phyloP scores from a whole-genome alignment of 1,140 invertebrate genomes.

The Brachionus rubens region DNA sequence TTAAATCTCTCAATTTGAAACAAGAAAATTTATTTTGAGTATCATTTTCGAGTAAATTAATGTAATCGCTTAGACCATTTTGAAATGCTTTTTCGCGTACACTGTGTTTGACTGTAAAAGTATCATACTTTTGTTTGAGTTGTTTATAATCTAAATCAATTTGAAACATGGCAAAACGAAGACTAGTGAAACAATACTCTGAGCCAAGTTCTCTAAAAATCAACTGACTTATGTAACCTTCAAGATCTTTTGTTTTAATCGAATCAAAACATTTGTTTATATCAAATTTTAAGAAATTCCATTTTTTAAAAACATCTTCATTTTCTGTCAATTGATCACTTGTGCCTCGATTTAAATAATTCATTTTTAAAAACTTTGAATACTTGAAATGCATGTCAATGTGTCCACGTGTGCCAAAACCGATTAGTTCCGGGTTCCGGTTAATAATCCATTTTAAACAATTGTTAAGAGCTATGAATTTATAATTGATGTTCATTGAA shows the following conservation, averaged over 20 bases:
- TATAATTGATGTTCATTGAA: not conserved
- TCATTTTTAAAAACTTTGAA: conserved; percentile 21
- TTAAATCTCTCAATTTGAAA: conserved; percentile 3
- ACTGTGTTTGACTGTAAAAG: not conserved
- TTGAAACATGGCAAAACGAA: conserved; percentile 14
- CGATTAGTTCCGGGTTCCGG: not conserved
- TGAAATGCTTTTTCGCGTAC: not conserved
- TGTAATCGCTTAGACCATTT: conserved; percentile 23
- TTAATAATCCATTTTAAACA: conserved; percentile 38
- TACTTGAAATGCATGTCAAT: conserved; percentile 29
- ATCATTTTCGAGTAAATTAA: conserved; percentile 14
- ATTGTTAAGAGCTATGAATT: conserved; percentile 30
- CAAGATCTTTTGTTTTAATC: conserved; percentile 23
- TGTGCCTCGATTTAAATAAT: conserved; percentile 32
- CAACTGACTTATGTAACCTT: not conserved
- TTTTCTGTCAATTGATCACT: not conserved
- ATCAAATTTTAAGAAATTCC: conserved; percentile 45
- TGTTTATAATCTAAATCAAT: conserved; percentile 32
- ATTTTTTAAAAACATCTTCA: conserved; percentile 25
- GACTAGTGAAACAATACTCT: conserved; percentile 2
- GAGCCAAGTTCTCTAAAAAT: conserved; percentile 8
- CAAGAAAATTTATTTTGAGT: not conserved
- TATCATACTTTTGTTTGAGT: conserved; percentile 25
- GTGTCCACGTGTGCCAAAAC: conserved; percentile 2
- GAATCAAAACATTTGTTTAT: conserved; percentile 43